Conservation (phyloP, 2,113 vertebrate species). For the Progne subis region DNA sequence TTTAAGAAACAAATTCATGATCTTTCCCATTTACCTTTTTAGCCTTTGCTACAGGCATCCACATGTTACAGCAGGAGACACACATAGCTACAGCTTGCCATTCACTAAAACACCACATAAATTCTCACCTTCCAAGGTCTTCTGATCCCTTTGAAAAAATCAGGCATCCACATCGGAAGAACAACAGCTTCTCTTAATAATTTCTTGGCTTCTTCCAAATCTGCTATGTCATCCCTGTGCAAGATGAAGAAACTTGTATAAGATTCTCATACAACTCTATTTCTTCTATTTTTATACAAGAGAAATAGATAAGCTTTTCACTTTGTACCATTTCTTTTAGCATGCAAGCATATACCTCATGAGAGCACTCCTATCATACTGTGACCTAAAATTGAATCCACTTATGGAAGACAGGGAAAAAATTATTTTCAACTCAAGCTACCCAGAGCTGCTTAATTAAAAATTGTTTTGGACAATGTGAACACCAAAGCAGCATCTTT, state of each 20-base stretch:
- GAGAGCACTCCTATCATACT: constrained; percentile 15
- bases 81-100: background rate
- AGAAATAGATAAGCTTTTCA: background rate
- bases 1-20: background rate
- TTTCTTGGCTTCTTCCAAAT: constrained; percentile 85
- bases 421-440: background rate
- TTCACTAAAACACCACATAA: background rate
- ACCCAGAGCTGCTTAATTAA: constrained; percentile 48
- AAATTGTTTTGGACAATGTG: constrained; percentile 26
- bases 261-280: background rate
- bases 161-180: constrained; percentile 87
- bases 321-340: background rate
- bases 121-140: constrained; percentile 83
- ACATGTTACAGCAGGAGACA: background rate
- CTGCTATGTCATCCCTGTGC: constrained; percentile 82
- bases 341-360: background rate
- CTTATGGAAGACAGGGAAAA: background rate
- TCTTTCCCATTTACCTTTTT: background rate
- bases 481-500: constrained; percentile 3
- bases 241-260: constrained; percentile 14
- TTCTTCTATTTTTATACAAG: background rate
- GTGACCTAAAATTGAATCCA: constrained; percentile 31
- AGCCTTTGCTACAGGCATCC: background rate
- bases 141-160: constrained; percentile 86
- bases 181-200: constrained; percentile 84